A percentile compares a stretch with the other conserved stretches of the same genome.
phyloP scores from a whole-genome alignment of 2,797 vertebrate species.

The Sebastes trivittatus region DNA sequence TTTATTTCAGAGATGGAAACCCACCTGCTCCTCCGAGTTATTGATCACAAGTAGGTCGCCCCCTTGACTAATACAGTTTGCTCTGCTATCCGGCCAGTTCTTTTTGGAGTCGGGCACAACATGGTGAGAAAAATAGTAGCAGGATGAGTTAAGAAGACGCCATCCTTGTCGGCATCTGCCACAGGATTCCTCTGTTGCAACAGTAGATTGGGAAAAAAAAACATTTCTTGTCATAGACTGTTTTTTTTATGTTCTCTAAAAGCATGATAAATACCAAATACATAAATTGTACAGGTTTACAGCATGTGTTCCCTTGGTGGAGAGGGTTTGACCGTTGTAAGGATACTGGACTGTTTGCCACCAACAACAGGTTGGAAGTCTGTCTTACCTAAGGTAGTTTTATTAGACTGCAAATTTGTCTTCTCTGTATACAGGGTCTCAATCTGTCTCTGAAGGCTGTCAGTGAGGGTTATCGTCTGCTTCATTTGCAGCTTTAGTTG shows the following conservation, averaged over 20 bases:
- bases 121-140: slow-evolving; percentile 67
- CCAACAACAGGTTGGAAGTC: neutral
- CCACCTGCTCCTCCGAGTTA: slow-evolving; percentile 57
- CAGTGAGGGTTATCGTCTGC: slow-evolving; percentile 10
- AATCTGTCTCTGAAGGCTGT: slow-evolving; percentile 44
- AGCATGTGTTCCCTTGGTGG: neutral
- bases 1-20: neutral
- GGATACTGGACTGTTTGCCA: neutral
- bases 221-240: neutral
- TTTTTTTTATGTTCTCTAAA: neutral
- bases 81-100: slow-evolving; percentile 67
- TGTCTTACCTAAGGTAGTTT: slow-evolving; percentile 45
- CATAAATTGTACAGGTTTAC: neutral
- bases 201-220: neutral
- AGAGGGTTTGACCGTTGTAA: neutral
- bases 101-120: neutral
- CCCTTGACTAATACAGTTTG: slow-evolving; percentile 47
- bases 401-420: slow-evolving; percentile 28
- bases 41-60: slow-evolving; percentile 59
- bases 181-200: slow-evolving; percentile 67
- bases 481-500: slow-evolving; percentile 30
- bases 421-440: slow-evolving; percentile 29
- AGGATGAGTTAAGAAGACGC: slow-evolving; percentile 55
- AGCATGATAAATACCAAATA: neutral
- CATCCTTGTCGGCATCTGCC: slow-evolving; percentile 62